Evolutionary conservation across 2,113 vertebrate species (phyloP).

Genomic region (Melanocharis versteri): DNA sequence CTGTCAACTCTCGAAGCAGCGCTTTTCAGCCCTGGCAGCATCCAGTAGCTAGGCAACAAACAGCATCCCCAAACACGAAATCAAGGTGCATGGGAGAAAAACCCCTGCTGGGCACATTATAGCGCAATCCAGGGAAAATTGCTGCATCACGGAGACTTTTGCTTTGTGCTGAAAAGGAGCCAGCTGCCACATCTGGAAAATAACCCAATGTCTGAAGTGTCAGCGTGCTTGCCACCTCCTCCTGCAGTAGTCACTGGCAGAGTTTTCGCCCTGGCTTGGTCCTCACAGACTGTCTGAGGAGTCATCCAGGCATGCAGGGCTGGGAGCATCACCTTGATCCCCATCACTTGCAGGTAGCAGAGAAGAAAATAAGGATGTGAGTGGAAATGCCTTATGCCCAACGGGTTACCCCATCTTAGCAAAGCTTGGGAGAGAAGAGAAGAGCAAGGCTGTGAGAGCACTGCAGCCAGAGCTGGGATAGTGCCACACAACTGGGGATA

Average conservation of each 20-base stretch:
- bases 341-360: background rate
- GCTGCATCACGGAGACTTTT: background rate
- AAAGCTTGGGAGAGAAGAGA: background rate
- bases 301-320: background rate
- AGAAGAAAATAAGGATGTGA: background rate
- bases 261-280: background rate
- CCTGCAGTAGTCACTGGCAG: background rate
- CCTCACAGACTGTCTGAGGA: background rate
- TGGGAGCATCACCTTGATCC: background rate
- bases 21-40: background rate
- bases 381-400: background rate
- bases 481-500: background rate
- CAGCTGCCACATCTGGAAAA: background rate
- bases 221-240: background rate
- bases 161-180: background rate
- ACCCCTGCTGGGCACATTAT: background rate
- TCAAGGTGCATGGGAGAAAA: conserved; percentile 33
- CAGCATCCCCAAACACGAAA: conserved; percentile 57
- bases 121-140: conserved; percentile 38
- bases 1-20: background rate
- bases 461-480: background rate
- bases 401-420: background rate
- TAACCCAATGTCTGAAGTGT: background rate
- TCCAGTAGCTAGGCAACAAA: conserved; percentile 59
- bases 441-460: background rate